These are phyloP conservation scores for Nilaparvata lugens DNA, from an alignment of 1,140 invertebrate species.

Conservation along the genomic window DNA sequence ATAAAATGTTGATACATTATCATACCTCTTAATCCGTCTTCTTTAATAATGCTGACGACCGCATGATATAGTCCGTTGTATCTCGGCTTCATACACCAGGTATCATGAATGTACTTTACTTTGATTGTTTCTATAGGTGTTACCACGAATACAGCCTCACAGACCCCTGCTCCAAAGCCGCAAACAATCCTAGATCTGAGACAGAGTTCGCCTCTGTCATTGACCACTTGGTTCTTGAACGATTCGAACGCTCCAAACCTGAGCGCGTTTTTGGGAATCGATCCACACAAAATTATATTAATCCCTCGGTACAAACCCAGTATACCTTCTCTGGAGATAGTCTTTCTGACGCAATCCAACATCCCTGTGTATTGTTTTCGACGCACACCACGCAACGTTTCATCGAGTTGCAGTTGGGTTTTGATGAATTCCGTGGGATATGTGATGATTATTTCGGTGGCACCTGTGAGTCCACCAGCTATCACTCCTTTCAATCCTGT, in stretches of 20 bases:
- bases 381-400: conserved; percentile 50
- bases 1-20: too few species aligned
- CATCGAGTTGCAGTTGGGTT: conserved; percentile 96
- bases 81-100: conserved; percentile 82
- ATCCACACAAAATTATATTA: conserved; percentile 90
- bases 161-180: conserved; percentile 89
- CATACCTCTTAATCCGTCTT: conserved; percentile 50
- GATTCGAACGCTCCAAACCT: conserved; percentile 96
- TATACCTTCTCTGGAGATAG: conserved; percentile 77
- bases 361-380: conserved; percentile 76
- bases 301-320: conserved; percentile 92
- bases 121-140: conserved; percentile 99
- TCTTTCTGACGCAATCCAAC: conserved; percentile 87
- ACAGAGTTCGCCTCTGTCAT: conserved; percentile 71
- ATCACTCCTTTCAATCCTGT: conserved; percentile 16
- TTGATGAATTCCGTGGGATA: conserved; percentile 99
- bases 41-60: conserved; percentile 73
- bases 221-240: conserved; percentile 68
- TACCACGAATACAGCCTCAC: conserved; percentile 93
- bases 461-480: conserved; percentile 70
- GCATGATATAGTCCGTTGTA: conserved; percentile 93
- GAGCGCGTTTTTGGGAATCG: conserved; percentile 95
- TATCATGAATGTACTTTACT: conserved; percentile 99
- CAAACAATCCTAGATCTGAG: conserved; percentile 69
- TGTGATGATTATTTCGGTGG: conserved; percentile 98